These are phyloP conservation scores for Tamandua tetradactyla DNA, from an alignment of 2,797 vertebrate species.

Conservation along the genomic window DNA sequence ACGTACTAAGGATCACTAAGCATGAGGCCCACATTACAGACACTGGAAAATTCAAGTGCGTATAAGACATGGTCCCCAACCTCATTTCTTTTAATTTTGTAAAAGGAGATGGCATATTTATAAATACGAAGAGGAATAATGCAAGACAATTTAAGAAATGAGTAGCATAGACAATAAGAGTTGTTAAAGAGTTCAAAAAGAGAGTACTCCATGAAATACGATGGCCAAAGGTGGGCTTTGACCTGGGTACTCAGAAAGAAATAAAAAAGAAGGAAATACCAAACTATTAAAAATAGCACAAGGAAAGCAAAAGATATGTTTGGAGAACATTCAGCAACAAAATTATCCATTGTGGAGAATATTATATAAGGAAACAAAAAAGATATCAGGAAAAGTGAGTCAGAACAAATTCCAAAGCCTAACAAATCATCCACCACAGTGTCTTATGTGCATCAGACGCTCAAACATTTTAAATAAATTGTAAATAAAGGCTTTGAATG, in stretches of 20 bases:
- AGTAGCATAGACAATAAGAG: not conserved
- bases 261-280: not conserved
- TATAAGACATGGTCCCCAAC: not conserved
- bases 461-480: not conserved
- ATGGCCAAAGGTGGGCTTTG: not conserved
- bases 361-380: not conserved
- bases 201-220: not conserved
- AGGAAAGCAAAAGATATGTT: not conserved
- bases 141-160: not conserved
- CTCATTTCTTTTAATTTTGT: conserved; percentile 9
- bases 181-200: not conserved
- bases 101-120: not conserved
- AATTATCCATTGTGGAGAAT: not conserved
- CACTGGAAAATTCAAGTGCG: not conserved
- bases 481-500: not conserved
- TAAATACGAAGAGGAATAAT: not conserved
- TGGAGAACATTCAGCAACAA: not conserved
- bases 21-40: not conserved
- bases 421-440: not conserved
- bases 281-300: not conserved
- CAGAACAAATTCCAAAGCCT: not conserved
- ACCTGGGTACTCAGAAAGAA: not conserved
- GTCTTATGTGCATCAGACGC: not conserved
- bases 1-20: not conserved
- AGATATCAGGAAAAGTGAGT: not conserved